These are phyloP conservation scores for Sebastes minor DNA, from an alignment of 2,797 vertebrate species.

Conservation along the genomic window DNA sequence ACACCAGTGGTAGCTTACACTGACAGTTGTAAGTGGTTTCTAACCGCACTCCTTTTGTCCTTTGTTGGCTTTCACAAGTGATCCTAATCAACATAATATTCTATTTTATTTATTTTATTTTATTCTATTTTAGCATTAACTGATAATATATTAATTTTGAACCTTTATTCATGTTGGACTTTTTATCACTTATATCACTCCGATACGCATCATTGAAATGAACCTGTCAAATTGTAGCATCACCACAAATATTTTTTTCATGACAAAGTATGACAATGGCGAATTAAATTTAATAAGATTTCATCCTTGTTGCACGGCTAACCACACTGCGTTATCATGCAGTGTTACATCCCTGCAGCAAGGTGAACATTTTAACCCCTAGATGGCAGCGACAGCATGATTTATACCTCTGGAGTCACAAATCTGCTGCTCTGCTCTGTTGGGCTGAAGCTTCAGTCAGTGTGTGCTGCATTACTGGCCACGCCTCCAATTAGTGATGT, in stretches of 20 bases:
- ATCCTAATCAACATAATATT: not conserved
- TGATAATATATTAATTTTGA: not conserved
- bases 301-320: not conserved
- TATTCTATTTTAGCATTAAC: not conserved
- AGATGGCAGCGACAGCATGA: constrained; percentile 48
- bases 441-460: not conserved
- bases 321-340: not conserved
- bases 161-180: not conserved
- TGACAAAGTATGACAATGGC: not conserved
- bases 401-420: not conserved
- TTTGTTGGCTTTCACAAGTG: not conserved
- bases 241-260: not conserved
- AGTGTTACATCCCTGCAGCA: not conserved
- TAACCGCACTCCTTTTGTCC: not conserved
- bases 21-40: not conserved
- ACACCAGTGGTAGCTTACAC: not conserved
- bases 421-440: not conserved
- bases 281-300: accelerated
- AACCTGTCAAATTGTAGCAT: not conserved
- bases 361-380: not conserved
- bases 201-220: not conserved
- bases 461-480: not conserved
- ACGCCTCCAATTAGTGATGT: not conserved
- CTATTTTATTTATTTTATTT: not conserved
- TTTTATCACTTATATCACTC: too few species aligned